Base-by-base conservation (phyloP, 2,888 invertebrate species). In the Crocallis elinguaria region DNA sequence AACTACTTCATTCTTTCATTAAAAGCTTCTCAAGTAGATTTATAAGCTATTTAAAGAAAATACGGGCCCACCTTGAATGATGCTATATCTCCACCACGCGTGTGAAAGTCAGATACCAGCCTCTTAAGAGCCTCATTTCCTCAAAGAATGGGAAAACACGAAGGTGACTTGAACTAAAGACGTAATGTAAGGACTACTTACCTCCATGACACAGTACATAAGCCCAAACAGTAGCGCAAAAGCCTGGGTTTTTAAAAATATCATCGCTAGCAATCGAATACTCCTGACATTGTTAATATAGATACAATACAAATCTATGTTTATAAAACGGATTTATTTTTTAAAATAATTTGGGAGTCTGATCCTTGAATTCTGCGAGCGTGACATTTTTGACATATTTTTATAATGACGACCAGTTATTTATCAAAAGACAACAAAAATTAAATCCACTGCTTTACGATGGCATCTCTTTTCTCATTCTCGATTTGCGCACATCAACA, bases 91-190 rank as follows among this genome's bases (percentile, higher is more conserved):
- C 21, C 41, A 39, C 21, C 16, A 12, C 33, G 48, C 53, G 48
- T 54, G 53, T 49, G 53, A 35, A 54, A 49, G 48, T 48, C 53
- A 38, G 53, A 54, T 54, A 54, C 37, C 27, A 38, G 37, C 43
- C 11, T 43, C 36, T 48, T 48, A 48, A 54, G 43, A 49, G 43
- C 43, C 42, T 54, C 53, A 67, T 64, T 66, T 66, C 51, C 49
- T 57, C 57, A 54, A 55, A 62, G 59, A 62, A 67, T 62, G 57
- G 52, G 59, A 53, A 57, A 52, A 37, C 61, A 57, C 45, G 62
- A 38, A 61, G 55, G 52, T 60, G 52, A 45, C 54, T 60, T 61
- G 46, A 59, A 57, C 46, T 53, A 53, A 53, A 53, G 48, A 48
- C 53, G 52, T 48, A 53, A 53, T 53, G 39, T 48, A 32, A 48